Percentiles rank a stretch among this genome's conserved stretches.
phyloP scores from a whole-genome alignment of 1,140 invertebrate genomes.

The Galleria mellonella region DNA sequence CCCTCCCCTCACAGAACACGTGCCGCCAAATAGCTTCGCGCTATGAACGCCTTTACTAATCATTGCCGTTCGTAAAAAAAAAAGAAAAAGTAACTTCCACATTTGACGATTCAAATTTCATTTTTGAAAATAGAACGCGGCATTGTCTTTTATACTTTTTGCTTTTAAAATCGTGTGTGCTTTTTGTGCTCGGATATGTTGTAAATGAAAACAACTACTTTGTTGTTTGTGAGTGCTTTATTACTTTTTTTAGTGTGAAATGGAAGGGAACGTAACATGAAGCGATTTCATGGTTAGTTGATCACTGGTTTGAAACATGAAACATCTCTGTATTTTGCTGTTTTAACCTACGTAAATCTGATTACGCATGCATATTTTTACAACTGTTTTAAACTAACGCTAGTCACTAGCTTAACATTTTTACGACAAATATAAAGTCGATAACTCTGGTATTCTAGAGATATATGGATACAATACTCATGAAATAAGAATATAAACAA shows the following conservation, averaged over 20 bases:
- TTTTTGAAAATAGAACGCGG: slow-evolving; percentile 37
- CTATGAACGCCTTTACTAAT: slow-evolving; percentile 63
- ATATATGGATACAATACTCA: no score
- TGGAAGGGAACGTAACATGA: slow-evolving; percentile 62
- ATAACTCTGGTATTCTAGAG: no score
- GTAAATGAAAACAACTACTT: slow-evolving; percentile 39
- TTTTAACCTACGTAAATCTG: background rate
- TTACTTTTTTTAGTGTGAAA: slow-evolving; percentile 57
- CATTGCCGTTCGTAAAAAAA: slow-evolving; percentile 60
- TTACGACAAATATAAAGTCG: no score
- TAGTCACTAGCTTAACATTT: no score
- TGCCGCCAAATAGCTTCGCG: slow-evolving; percentile 64
- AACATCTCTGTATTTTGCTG: slow-evolving; percentile 6
- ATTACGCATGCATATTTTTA: no score
- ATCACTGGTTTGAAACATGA: slow-evolving; percentile 13
- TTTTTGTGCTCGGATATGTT: slow-evolving; percentile 38
- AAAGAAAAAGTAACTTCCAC: slow-evolving; percentile 26
- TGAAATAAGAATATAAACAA: no score
- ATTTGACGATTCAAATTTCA: slow-evolving; percentile 36
- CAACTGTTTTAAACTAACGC: no score
- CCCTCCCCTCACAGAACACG: slow-evolving; percentile 64
- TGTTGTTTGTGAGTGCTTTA: slow-evolving; percentile 43
- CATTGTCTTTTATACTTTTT: slow-evolving; percentile 26
- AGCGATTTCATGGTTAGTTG: slow-evolving; percentile 69
- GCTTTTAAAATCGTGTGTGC: slow-evolving; percentile 8